Evolutionary conservation across 2,888 invertebrate genomes (phyloP).

Genomic region (Acheta domesticus): DNA sequence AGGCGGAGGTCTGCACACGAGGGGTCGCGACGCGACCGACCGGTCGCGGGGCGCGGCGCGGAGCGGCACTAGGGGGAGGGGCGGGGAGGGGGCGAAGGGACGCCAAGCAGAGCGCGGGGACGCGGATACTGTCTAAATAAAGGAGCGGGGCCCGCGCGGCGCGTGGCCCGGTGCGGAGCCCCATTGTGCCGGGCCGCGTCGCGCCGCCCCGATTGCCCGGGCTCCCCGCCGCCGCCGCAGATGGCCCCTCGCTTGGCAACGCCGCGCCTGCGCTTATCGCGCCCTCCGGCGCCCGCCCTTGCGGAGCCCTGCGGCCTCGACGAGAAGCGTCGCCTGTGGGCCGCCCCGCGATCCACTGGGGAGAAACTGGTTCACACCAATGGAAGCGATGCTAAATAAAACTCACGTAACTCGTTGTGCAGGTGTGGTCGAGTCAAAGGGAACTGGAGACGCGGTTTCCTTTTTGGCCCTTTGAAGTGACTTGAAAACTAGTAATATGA

Average conservation of each 20-base stretch:
- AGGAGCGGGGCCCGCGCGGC: neutral
- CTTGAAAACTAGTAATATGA: too few relatives aligned
- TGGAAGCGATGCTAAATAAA: too few relatives aligned
- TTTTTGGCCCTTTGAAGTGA: too few relatives aligned
- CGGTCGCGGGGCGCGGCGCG: neutral
- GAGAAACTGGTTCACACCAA: too few relatives aligned
- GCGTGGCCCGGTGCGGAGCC: neutral
- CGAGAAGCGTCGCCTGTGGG: neutral
- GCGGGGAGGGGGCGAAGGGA: neutral
- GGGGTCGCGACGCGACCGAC: neutral
- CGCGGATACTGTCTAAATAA: constrained; percentile 5
- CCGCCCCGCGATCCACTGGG: too few relatives aligned
- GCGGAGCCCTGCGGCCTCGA: neutral
- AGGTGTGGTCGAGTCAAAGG: too few relatives aligned
- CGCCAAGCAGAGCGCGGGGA: neutral
- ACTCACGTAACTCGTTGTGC: too few relatives aligned
- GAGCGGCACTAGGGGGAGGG: too few relatives aligned
- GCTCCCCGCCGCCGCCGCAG: neutral
- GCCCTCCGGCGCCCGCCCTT: neutral
- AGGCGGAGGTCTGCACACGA: neutral
- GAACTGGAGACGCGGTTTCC: too few relatives aligned
- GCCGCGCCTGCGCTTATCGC: neutral
- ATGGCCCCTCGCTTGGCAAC: neutral
- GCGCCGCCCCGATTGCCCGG: neutral
- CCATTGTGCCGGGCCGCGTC: neutral